phyloP scores from a whole-genome alignment of 2,888 invertebrate species.

The Latheticus oryzae region DNA sequence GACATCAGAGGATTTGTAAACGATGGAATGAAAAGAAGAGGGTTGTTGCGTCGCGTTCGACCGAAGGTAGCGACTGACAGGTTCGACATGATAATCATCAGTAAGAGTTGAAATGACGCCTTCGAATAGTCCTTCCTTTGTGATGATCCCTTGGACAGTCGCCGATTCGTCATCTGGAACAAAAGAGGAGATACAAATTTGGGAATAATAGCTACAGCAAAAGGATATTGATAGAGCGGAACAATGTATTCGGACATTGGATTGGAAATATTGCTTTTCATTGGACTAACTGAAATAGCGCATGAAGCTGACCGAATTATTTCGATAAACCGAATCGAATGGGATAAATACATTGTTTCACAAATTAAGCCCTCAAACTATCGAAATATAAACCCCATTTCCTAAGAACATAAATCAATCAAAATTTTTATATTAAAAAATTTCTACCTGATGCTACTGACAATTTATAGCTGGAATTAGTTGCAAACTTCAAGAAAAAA shows the following conservation, averaged over 20 bases:
- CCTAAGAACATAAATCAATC: too few relatives aligned
- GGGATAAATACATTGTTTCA: too few relatives aligned
- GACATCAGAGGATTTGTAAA: conserved; percentile 86
- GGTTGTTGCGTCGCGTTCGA: conserved; percentile 65
- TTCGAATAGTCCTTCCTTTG: conserved; percentile 88
- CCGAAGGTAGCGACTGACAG: conserved; percentile 74
- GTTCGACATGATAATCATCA: conserved; percentile 89
- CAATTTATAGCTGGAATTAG: too few relatives aligned
- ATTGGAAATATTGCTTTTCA: conserved; percentile 27
- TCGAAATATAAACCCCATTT: too few relatives aligned
- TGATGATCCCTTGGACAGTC: conserved; percentile 86
- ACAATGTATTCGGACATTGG: conserved; percentile 21
- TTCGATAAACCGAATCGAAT: conserved; percentile 35
- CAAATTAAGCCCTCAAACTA: too few relatives aligned
- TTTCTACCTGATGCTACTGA: too few relatives aligned
- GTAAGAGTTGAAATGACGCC: conserved; percentile 83
- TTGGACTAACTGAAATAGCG: conserved; percentile 21
- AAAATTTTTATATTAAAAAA: too few relatives aligned
- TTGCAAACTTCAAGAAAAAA: too few relatives aligned
- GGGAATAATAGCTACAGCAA: not conserved
- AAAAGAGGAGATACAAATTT: conserved; percentile 33
- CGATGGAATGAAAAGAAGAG: conserved; percentile 80
- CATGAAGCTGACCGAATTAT: too few relatives aligned
- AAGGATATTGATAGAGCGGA: conserved; percentile 14
- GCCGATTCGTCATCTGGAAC: conserved; percentile 84